Base-by-base conservation (phyloP, 2,888 invertebrate species). In the Biston betularia region DNA sequence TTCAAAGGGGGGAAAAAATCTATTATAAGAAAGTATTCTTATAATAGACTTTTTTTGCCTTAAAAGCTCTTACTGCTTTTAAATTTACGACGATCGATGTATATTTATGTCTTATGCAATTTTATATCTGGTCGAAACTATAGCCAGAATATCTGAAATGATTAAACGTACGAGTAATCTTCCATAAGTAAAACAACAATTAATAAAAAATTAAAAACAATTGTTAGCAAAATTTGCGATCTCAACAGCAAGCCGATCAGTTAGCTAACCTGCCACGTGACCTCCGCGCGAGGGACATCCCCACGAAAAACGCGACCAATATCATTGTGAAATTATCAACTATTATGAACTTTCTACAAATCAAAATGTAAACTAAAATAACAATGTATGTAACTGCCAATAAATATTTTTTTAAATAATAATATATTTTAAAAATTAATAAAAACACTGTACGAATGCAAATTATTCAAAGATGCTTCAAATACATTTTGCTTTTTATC, bases 401-500 rank as follows among this genome's bases (percentile, higher is more conserved):
- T 70, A 40, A 64, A 65, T 48, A 62, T 57, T 53, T 62, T 9
- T n/a, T n/a, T n/a, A n/a, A 54, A 70, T 58, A n/a, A 49, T 54
- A 60, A 45, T 63, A 55, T 48, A 62, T 57, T 53, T 62, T 9
- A 42, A 65, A 63, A 55, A 53, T 34, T 33, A 64, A 52, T 65
- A 63, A 62, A n/a, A 62, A 68, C 42, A 49, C 65, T 66, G 53
- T 54, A 57, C 59, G 63, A 64, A 48, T 63, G 72, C 72, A 74
- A 74, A 72, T 64, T 55, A 72, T 70, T 68, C 24, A 67, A 72
- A 69, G 50, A 68, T 72, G 62, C 74, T 53, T 70, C 40, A 73
- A 75, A 71, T 68, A 66, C 73, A 72, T 61, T 71, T 61, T 63
- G 68, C 69, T 79, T 71, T 80, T 80, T 89, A 89, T 90, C 90